A percentile compares a stretch with the other conserved stretches of the same genome.
Conservation (phyloP, 2,113 vertebrate species). For the Muntiacus muntjak region DNA sequence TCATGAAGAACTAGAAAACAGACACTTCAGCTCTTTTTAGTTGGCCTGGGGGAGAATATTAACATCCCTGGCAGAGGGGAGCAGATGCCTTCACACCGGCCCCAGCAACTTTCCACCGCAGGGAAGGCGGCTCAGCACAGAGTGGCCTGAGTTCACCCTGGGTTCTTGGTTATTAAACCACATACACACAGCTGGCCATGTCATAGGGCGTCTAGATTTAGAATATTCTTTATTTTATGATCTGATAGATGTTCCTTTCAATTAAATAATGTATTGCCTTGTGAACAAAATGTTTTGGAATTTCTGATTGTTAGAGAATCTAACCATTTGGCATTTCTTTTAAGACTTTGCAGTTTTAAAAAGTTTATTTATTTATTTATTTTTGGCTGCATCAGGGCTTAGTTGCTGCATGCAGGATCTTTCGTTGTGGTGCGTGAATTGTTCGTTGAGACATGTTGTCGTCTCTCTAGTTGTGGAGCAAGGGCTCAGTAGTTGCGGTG, state of each 20-base stretch:
- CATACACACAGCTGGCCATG: background rate
- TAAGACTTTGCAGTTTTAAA: background rate
- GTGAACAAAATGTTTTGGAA: background rate
- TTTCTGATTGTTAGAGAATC: background rate
- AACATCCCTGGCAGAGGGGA: background rate
- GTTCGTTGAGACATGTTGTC: background rate
- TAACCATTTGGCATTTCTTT: background rate
- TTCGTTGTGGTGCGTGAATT: background rate
- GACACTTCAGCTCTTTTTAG: background rate
- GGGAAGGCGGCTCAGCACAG: background rate
- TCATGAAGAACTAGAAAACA: background rate
- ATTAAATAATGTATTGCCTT: background rate
- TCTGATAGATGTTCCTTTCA: background rate
- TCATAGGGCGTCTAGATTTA: background rate
- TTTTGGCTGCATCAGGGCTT: background rate
- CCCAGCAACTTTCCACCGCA: too few species aligned
- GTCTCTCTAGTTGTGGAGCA: background rate
- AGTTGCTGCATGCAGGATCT: fast-evolving
- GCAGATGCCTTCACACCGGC: background rate
- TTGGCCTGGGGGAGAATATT: background rate
- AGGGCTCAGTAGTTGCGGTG: background rate
- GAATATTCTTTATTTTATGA: background rate
- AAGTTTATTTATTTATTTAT: background rate
- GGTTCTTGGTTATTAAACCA: background rate
- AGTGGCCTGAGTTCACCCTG: background rate